Base-by-base conservation (phyloP, 1,140 invertebrate species). In the Drosophila parabipectinata region DNA sequence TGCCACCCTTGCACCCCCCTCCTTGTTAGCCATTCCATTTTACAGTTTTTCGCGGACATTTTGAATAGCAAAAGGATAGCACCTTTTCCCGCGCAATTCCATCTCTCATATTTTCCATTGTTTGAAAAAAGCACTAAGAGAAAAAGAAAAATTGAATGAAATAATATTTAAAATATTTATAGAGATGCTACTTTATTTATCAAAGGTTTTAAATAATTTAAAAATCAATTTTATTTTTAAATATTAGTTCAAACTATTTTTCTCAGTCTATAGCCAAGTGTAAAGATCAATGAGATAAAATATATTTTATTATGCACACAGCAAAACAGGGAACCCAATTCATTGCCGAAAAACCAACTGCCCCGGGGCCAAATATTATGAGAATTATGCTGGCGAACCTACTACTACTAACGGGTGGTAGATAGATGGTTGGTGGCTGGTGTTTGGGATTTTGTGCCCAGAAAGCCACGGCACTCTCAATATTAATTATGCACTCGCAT, bases 291-390 rank as follows among this genome's bases (percentile, higher is more conserved):
- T 84, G 80, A 21, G 67, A 83, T 83, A 83, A 84, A 79, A 79
- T 72, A 84, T 83, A 84, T 83, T 84, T 84, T 83, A 79, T 83
- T 76, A 83, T 83, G 80, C 77, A 60, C 66, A 60, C 61, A 71
- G 47, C 71, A 61, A 30, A 55, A 77, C 54, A 74, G 47, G 28
- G 45, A 56, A 34, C 39, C 37, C 58, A 57, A 62, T 39, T 30
- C 18, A 63, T 66, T 59, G 48, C 57, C 64, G 41, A n/a, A 18
- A 58, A 53, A 37, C 26, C 69, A 26, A 61, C 30, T 26, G 30
- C 12, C 41, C 47, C 26, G 6, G 24, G n/a, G 59, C 32, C 63
- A 66, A 59, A 66, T 66, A 66, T 66, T 66, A 52, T 58, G 28
- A 72, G 67, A 72, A 63, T 72, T 72, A 51, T 69, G 41, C 41